A percentile compares a stretch with the other conserved stretches of the same genome.
Evolutionary conservation across 2,888 invertebrate species (phyloP).

Genomic region (Volucella bombylans): DNA sequence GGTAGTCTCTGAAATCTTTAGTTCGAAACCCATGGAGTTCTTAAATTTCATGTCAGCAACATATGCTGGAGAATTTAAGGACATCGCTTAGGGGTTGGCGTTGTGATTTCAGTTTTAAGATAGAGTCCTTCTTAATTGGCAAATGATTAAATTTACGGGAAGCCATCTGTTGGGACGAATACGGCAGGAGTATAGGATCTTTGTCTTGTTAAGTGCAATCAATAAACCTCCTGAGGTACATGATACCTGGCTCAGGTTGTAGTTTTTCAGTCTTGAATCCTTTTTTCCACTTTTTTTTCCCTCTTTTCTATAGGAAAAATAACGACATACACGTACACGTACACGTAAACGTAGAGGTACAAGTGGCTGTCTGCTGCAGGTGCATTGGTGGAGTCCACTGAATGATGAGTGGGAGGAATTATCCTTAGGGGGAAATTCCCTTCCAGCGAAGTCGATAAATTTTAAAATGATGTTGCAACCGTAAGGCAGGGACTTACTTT

Average conservation of each 20-base stretch:
- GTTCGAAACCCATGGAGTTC: slow-evolving; percentile 23
- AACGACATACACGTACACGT: no score
- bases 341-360: slow-evolving; percentile 13
- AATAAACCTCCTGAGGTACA: slow-evolving; percentile 33
- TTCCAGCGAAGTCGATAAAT: slow-evolving; percentile 41
- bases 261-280: not conserved
- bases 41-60: slow-evolving; percentile 54
- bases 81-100: not conserved
- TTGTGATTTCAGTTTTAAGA: not conserved
- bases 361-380: slow-evolving; percentile 48
- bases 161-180: slow-evolving; percentile 44
- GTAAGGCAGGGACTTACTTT: slow-evolving; percentile 8
- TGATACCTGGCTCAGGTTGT: not conserved
- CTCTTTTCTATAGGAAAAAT: slow-evolving; percentile 2
- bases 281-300: not conserved
- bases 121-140: slow-evolving; percentile 56
- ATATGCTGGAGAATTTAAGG: slow-evolving; percentile 44
- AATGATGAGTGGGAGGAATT: slow-evolving; percentile 45
- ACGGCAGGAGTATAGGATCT: slow-evolving; percentile 3
- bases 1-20: not conserved
- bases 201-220: slow-evolving; percentile 21
- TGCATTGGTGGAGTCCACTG: slow-evolving; percentile 31
- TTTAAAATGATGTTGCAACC: slow-evolving; percentile 55
- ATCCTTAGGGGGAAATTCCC: slow-evolving; percentile 2
- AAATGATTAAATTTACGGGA: slow-evolving; percentile 66